phyloP scores from a whole-genome alignment of 23 tunicate species.

The Diplosoma virens region DNA sequence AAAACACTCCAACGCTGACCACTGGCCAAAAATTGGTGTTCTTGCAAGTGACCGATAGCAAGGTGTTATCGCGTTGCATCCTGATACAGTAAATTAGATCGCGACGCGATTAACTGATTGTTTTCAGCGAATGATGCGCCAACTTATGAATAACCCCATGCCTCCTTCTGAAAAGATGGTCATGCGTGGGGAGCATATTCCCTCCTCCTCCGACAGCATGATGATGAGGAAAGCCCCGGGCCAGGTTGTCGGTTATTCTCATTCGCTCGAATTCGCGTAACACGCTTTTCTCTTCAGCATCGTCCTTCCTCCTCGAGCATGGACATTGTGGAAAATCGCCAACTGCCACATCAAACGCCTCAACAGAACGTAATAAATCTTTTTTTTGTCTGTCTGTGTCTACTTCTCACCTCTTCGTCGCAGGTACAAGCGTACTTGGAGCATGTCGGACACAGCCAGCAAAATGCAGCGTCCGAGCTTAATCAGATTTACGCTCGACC shows the following conservation, averaged over 20 bases:
- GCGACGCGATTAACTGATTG: no score
- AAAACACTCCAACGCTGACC: no score
- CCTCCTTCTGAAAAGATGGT: background rate
- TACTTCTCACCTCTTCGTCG: no score
- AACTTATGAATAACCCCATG: background rate
- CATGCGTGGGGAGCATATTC: background rate
- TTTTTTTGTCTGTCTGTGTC: background rate
- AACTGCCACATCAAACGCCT: slow-evolving; percentile 39
- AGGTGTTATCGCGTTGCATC: no score
- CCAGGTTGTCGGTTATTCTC: no score
- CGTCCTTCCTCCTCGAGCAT: slow-evolving; percentile 18
- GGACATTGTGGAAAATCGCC: background rate
- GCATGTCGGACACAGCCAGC: slow-evolving; percentile 28
- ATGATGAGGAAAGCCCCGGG: background rate
- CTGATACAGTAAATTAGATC: no score
- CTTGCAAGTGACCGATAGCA: no score
- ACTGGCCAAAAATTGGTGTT: no score
- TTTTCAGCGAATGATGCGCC: no score
- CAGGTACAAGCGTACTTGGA: slow-evolving; percentile 82
- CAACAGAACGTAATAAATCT: slow-evolving; percentile 43
- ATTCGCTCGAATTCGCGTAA: no score
- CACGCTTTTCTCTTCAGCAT: background rate
- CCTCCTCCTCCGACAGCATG: background rate
- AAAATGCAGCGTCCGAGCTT: slow-evolving; percentile 14
- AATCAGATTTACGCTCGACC: slow-evolving; percentile 2